Evolutionary conservation across 1,140 invertebrate genomes (phyloP).

Genomic region (Mamestra configurata): DNA sequence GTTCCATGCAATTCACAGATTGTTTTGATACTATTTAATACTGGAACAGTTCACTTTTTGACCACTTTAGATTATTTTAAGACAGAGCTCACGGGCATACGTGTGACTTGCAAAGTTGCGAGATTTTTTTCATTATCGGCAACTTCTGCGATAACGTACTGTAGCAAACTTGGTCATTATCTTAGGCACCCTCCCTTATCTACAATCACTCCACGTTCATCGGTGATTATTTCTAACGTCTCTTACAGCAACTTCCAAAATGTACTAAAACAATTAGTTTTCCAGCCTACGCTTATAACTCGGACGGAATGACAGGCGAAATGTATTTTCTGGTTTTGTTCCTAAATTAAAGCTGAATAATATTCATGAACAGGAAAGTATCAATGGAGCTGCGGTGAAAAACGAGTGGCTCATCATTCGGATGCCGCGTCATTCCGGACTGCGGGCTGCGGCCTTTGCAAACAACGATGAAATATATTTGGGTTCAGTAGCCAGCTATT

Average conservation of each 20-base stretch:
- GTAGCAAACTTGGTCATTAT: neutral
- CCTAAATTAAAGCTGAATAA: conserved; percentile 14
- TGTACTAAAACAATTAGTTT: conserved; percentile 24
- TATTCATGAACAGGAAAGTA: conserved; percentile 27
- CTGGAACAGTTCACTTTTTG: no score
- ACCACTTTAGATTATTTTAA: no score
- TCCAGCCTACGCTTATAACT: conserved; percentile 3
- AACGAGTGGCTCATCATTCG: conserved; percentile 50
- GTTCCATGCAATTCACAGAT: no score
- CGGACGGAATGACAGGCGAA: conserved; percentile 8
- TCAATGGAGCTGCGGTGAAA: conserved; percentile 44
- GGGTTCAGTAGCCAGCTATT: conserved; percentile 31
- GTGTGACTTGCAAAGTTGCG: no score
- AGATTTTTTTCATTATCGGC: no score
- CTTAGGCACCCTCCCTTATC: neutral
- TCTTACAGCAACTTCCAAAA: neutral
- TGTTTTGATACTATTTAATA: no score
- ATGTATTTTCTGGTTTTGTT: conserved; percentile 14
- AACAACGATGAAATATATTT: conserved; percentile 54
- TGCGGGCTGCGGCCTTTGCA: conserved; percentile 40
- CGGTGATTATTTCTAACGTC: neutral
- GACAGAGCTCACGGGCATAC: no score
- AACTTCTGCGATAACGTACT: neutral
- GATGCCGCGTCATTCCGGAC: conserved; percentile 51
- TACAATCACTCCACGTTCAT: neutral